A percentile compares a stretch with the other conserved stretches of the same genome.
Evolutionary conservation across 2,797 vertebrate species (phyloP).

Genomic region (Rhinoraja longicauda): DNA sequence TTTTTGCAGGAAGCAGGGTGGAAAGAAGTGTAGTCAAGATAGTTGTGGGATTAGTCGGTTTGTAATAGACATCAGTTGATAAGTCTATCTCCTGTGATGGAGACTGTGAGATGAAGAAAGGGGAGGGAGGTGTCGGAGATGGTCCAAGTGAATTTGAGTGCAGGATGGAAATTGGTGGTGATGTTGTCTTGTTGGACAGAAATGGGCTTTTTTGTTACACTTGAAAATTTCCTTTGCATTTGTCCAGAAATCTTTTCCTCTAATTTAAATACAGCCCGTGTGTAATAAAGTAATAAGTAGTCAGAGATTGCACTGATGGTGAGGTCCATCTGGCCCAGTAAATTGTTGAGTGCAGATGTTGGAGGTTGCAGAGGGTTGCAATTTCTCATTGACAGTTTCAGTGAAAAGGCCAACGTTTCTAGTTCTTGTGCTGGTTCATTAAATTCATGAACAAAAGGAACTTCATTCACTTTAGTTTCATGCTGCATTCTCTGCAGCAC

Average conservation of each 20-base stretch:
- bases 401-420: not conserved
- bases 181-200: not conserved
- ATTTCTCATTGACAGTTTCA: not conserved
- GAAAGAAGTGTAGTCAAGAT: no score
- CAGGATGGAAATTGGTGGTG: no score
- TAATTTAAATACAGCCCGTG: not conserved
- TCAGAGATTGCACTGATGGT: not conserved
- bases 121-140: no score
- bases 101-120: no score
- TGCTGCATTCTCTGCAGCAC: not conserved
- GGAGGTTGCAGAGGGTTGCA: not conserved
- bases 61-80: no score
- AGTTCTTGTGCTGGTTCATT: conserved; percentile 17
- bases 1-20: no score
- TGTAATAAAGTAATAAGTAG: conserved; percentile 9
- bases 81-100: no score
- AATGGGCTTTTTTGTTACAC: not conserved
- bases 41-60: no score
- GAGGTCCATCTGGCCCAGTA: not conserved
- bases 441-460: not conserved
- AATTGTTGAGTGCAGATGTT: conserved; percentile 10
- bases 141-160: no score
- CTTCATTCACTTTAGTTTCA: not conserved
- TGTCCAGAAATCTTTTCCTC: not conserved
- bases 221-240: not conserved